Base-by-base conservation (phyloP, 2,113 vertebrate species). In the Ptychochromis oligacanthus region DNA sequence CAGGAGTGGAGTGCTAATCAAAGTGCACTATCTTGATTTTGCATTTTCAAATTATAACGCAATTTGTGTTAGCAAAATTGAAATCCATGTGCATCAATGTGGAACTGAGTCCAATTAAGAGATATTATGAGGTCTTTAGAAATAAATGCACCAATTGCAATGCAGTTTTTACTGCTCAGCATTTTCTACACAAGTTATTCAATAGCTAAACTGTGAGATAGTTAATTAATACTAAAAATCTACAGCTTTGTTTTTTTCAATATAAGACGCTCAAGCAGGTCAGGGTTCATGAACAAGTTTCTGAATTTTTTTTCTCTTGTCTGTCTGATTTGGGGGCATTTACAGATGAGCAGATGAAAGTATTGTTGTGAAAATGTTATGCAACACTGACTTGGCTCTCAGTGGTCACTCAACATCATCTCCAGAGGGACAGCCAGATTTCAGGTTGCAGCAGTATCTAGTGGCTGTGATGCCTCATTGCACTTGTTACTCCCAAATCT, bases 361-460 rank as follows among this genome's bases (percentile, higher is more conserved):
- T 60, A 38, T 75, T 31, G 46, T 56, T 60, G 31, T 60, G 46
- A 49, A 64, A 61, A 18, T 61, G 82, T 79, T 82, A 79, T 4
- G 59, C 54, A 77, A 76, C 36, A 14, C 52, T 64, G 54, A n/a
- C 34, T 77, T 72, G 64, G 70, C 57, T 70, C 61, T 80, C 12
- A 2, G 14, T 20, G 82, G 80, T 60, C 43, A 46, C 61, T 78
- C 12, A 87, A 34, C 18, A 10, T 80, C 20, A 28, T 38, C 77
- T 78, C 83, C 64, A 15, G 6, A 67, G 74, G 58, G 28, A 34
- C 6, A 1, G 31, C 7, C 74, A 85, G 79, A 84, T 77, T 88
- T 84, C 91, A 91, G 90, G 81, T 85, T 89, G 85, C 84, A 92
- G 93, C 91, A 86, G 83, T 87, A 91, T 84, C 91, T 93, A 86